Evolutionary conservation across 2,113 vertebrate genomes (phyloP), one percentile per base, ranked within the genome.

Genomic region (Thermophis baileyi): DNA sequence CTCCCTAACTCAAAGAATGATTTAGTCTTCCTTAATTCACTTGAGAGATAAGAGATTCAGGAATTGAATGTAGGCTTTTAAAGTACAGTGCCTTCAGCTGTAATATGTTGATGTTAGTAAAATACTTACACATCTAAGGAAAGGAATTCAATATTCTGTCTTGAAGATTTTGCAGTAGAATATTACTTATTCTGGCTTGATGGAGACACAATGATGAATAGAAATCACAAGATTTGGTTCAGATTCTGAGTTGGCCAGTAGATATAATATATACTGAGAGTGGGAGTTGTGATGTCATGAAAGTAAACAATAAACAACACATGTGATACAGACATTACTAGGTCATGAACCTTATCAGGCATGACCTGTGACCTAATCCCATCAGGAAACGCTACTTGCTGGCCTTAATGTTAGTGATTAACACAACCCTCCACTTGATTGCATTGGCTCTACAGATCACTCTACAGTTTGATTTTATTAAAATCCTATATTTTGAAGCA

Each of bases 21-120:
- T 90, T 91, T 93, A 46, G 60, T 14, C 25, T 91, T 91, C 89
- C 55, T 90, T 85, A 94, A 92, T 47, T 74, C 35, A 54, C 55
- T 53, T 30, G 89, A 85, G 53, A 85, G 40, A 8, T 74, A 55
- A 89, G 91, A 95, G 93, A 60, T 57, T 94, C 95, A 22, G 18
- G 30, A 44, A 22, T 27, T 85, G 22, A 95, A 95, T 55, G 90
- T 9, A 63, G 74, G 3, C 87, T 91, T 93, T 95, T 93, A n/a
- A 53, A 89, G 74, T n/a, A 89, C 81, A 53, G 3, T 69, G 20
- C 89, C 3, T 91, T 93, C 25, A n/a, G 49, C 93, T 91, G 87
- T 44, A 63, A 63, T 88, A 22, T 18, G 0, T 91, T 63, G 47
- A 57, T 30, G 47, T 87, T 50, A 87, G 46, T 87, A 92, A 92